A percentile compares a stretch with the other conserved stretches of the same genome.
Evolutionary conservation across 2,888 invertebrate genomes (phyloP).

Genomic region (Pandemis cinnamomeana): DNA sequence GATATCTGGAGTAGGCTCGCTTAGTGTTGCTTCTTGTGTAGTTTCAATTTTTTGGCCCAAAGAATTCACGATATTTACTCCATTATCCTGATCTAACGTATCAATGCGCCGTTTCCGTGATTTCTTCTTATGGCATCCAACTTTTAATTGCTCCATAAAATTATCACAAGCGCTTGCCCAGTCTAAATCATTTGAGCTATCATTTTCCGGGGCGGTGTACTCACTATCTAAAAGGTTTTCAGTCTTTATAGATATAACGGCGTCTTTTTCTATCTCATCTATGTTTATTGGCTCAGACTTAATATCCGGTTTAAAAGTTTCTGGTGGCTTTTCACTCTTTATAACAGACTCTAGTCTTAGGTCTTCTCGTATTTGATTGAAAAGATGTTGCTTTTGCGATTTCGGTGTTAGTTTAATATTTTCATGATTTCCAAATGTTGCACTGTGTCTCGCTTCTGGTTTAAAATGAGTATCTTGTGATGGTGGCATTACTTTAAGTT

Average conservation of each 20-base stretch:
- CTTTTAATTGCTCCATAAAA: slow-evolving; percentile 90
- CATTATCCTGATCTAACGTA: slow-evolving; percentile 57
- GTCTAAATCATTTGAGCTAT: slow-evolving; percentile 66
- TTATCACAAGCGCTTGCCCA: slow-evolving; percentile 91
- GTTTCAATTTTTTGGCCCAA: slow-evolving; percentile 41
- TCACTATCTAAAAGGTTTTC: slow-evolving; percentile 63
- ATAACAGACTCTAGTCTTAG: slow-evolving; percentile 83
- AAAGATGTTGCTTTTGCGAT: slow-evolving; percentile 75
- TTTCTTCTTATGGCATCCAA: slow-evolving; percentile 84
- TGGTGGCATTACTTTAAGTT: slow-evolving; percentile 87
- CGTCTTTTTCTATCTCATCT: slow-evolving; percentile 86
- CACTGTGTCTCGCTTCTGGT: slow-evolving; percentile 54
- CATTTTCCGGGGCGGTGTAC: slow-evolving; percentile 44
- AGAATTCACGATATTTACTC: slow-evolving; percentile 52
- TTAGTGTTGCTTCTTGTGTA: slow-evolving; percentile 25
- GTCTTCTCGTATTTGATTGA: slow-evolving; percentile 80
- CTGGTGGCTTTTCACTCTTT: slow-evolving; percentile 85
- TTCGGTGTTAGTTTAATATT: slow-evolving; percentile 71
- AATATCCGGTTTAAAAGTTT: slow-evolving; percentile 82
- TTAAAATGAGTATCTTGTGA: slow-evolving; percentile 65
- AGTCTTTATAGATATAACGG: slow-evolving; percentile 74
- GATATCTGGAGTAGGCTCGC: slow-evolving; percentile 36
- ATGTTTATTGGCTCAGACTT: slow-evolving; percentile 88
- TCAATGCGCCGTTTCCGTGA: slow-evolving; percentile 79
- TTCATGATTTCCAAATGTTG: slow-evolving; percentile 53